Percentiles rank a stretch among this genome's conserved stretches.
Evolutionary conservation across 2,797 vertebrate genomes (phyloP).

Genomic region (Amblyopsis hoosieri): DNA sequence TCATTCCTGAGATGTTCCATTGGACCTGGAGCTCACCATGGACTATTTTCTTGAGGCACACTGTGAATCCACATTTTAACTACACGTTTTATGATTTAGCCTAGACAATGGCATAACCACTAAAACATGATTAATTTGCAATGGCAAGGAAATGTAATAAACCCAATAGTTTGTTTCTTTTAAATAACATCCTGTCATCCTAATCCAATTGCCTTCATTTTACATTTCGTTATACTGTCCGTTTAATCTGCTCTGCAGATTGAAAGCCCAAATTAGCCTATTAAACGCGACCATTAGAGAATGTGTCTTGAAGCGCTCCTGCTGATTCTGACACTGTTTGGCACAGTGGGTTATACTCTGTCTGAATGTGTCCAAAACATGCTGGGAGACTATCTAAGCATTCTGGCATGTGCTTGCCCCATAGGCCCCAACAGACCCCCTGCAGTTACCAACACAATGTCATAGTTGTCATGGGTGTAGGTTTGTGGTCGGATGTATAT

Average conservation of each 20-base stretch:
- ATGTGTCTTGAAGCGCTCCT: slow-evolving; percentile 14
- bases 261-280: slow-evolving; percentile 16
- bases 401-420: slow-evolving; percentile 27
- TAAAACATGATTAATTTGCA: slow-evolving; percentile 11
- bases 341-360: slow-evolving; percentile 37
- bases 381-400: slow-evolving; percentile 34
- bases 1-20: slow-evolving; percentile 13
- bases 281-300: slow-evolving; percentile 20
- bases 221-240: slow-evolving; percentile 47
- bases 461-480: slow-evolving; percentile 28
- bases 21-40: slow-evolving; percentile 8
- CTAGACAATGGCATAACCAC: not conserved
- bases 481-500: slow-evolving; percentile 38
- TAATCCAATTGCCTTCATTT: slow-evolving; percentile 31
- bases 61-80: slow-evolving; percentile 13
- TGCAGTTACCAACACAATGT: slow-evolving; percentile 29
- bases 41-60: slow-evolving; percentile 47
- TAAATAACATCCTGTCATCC: not conserved
- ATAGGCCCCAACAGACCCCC: slow-evolving; percentile 2
- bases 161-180: too few species aligned
- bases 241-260: slow-evolving; percentile 30
- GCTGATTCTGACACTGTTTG: slow-evolving; percentile 33
- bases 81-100: slow-evolving; percentile 9
- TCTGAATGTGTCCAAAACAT: slow-evolving; percentile 39
- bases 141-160: slow-evolving; percentile 2